Percentiles rank a stretch among this genome's conserved stretches.
Conservation (phyloP, 2,888 invertebrate genomes). For the Drosophila diplacantha region DNA sequence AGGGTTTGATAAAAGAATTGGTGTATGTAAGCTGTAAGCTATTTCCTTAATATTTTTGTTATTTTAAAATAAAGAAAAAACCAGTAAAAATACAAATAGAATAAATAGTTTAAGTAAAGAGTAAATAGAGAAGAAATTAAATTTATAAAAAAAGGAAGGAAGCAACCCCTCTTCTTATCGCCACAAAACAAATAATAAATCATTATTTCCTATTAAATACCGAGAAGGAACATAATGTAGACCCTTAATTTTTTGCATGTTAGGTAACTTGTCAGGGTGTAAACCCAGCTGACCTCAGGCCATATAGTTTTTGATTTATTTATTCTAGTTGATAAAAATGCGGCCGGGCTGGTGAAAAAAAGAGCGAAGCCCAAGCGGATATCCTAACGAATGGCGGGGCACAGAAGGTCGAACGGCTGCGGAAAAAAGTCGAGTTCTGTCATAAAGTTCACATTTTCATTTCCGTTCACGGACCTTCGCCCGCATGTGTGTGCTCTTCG, state of each 20-base stretch:
- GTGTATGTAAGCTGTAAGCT: no score
- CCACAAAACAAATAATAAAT: not conserved
- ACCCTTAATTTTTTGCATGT: not conserved
- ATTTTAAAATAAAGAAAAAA: not conserved
- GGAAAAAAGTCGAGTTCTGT: conserved; percentile 37
- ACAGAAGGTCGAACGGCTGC: conserved; percentile 17
- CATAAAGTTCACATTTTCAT: conserved; percentile 66
- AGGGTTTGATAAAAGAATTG: no score
- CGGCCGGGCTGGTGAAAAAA: conserved; percentile 21
- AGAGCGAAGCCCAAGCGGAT: conserved; percentile 13
- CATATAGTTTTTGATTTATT: conserved; percentile 40
- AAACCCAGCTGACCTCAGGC: conserved; percentile 23
- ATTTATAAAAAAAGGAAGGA: not conserved
- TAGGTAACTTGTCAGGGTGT: not conserved
- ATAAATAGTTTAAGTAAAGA: no score
- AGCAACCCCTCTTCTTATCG: accelerated
- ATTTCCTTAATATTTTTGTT: no score
- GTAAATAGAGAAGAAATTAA: not conserved
- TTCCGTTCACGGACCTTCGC: conserved; percentile 41
- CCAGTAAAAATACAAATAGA: not conserved
- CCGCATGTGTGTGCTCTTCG: conserved; percentile 9
- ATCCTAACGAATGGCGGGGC: conserved; percentile 30
- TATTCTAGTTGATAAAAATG: conserved; percentile 43
- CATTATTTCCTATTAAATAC: not conserved
- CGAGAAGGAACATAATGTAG: not conserved